Percentiles rank a stretch among this genome's conserved stretches.
Evolutionary conservation across 2,797 vertebrate genomes (phyloP).

Genomic region (Poecilia velifera): DNA sequence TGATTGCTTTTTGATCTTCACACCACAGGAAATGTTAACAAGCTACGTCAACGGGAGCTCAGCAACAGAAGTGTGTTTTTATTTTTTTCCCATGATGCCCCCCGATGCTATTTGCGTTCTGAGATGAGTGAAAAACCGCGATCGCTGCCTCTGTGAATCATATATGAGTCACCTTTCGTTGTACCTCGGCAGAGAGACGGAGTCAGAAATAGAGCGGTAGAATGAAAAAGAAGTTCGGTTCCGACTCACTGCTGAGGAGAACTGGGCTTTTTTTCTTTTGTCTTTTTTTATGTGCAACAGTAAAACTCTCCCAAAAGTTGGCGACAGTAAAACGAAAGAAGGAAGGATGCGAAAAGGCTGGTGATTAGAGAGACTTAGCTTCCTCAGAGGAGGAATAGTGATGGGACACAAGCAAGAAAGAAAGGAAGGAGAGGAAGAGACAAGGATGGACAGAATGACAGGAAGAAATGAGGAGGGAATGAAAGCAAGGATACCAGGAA

Average conservation of each 20-base stretch:
- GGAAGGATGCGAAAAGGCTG: neutral
- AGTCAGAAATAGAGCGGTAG: slow-evolving; percentile 34
- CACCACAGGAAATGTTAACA: slow-evolving; percentile 20
- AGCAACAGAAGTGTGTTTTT: slow-evolving; percentile 31
- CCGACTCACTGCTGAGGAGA: slow-evolving; percentile 23
- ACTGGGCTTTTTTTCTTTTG: neutral
- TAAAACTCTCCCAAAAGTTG: slow-evolving; percentile 19
- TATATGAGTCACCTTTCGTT: slow-evolving; percentile 42
- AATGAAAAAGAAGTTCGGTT: slow-evolving; percentile 11
- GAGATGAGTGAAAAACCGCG: slow-evolving; percentile 20
- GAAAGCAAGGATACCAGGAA: neutral
- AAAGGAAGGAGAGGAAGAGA: neutral
- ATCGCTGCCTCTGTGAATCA: slow-evolving; percentile 42
- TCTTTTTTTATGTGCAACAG: slow-evolving; percentile 12
- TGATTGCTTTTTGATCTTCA: neutral
- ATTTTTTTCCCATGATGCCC: slow-evolving; percentile 22
- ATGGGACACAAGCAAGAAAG: neutral
- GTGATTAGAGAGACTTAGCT: neutral
- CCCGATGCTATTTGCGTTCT: slow-evolving; percentile 25
- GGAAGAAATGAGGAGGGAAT: neutral
- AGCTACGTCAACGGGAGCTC: slow-evolving; percentile 1
- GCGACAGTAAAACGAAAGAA: slow-evolving; percentile 5
- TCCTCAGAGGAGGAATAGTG: neutral
- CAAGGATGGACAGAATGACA: neutral
- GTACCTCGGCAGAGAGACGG: slow-evolving; percentile 13